Evolutionary conservation across 2,888 invertebrate genomes (phyloP).

Genomic region (Orchesellides sinensis): DNA sequence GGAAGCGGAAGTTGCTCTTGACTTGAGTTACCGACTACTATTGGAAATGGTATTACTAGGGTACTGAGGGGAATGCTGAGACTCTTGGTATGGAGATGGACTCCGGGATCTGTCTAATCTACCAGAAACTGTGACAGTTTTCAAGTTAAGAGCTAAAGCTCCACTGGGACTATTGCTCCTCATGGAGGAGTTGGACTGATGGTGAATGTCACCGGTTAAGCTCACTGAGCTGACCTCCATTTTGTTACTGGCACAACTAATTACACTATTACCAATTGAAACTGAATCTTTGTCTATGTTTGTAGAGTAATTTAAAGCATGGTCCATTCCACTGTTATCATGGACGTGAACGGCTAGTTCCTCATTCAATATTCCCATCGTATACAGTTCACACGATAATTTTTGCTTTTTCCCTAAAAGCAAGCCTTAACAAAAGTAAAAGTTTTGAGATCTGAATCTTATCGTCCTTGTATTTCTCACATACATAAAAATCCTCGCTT

Average conservation of each 20-base stretch:
- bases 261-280: slow-evolving; percentile 21
- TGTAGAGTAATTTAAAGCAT: slow-evolving; percentile 55
- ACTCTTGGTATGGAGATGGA: slow-evolving; percentile 50
- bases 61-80: slow-evolving; percentile 61
- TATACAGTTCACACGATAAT: slow-evolving; percentile 4
- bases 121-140: slow-evolving; percentile 59
- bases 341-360: slow-evolving; percentile 10
- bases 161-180: slow-evolving; percentile 56
- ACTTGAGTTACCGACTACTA: slow-evolving; percentile 39
- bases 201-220: slow-evolving; percentile 45
- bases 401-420: neutral
- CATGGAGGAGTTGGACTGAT: neutral
- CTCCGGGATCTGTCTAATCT: slow-evolving; percentile 39
- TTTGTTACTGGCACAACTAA: slow-evolving; percentile 49
- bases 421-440: neutral
- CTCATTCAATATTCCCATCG: slow-evolving; percentile 55
- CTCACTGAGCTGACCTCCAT: slow-evolving; percentile 55
- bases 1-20: slow-evolving; percentile 32
- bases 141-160: slow-evolving; percentile 57
- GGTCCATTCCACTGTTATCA: slow-evolving; percentile 49
- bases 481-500: neutral
- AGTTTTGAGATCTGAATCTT: slow-evolving; percentile 1
- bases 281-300: slow-evolving; percentile 25
- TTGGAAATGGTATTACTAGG: slow-evolving; percentile 22
- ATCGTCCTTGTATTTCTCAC: neutral